Evolutionary conservation across 2,888 invertebrate species (phyloP), one percentile per base, ranked within the genome.

Genomic region (Lagria hirta): DNA sequence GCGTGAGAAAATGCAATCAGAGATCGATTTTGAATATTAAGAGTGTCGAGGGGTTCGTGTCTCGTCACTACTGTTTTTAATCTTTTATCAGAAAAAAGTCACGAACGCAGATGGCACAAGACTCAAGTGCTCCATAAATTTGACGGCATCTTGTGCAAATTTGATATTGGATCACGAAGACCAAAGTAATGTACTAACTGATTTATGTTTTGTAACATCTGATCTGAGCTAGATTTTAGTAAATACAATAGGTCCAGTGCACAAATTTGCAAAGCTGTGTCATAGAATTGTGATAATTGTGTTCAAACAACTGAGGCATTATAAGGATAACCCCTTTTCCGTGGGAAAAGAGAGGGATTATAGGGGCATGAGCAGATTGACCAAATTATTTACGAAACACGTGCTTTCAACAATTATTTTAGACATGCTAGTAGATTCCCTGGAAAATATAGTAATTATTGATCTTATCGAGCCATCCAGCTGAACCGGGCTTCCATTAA

Each of bases 41-140:
- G 52, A 54, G 52, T 48, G 51, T 51, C 6, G 35, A 55, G 46
- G 28, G 30, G 28, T 20, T 23, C 35, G 54, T 43, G 48, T 42
- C 33, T 45, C 36, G 48, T 35, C 49, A 48, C 40, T 43, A 18
- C 34, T 35, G 30, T 40, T 34, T 53, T 58, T 58, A 58, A 58
- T 57, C 50, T 58, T 58, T 55, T 51, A 56, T 54, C 48, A 51
- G 22, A 37, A 11, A 43, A 46, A 51, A 52, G 51, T 53, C 53
- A 52, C 54, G 49, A 47, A 51, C 53, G 57, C 64, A 64, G 60
- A 59, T 64, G 64, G 58, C 53, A 49, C 57, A 48, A 51, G 52
- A 59, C 60, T 60, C 60, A 58, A 61, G 58, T 57, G 60, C 60
- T 56, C 54, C 64, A 65, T 66, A 66, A 66, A 66, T 66, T 65